Conservation (phyloP, 2,888 invertebrate species). For the Drosophila nr. perissopoda region DNA sequence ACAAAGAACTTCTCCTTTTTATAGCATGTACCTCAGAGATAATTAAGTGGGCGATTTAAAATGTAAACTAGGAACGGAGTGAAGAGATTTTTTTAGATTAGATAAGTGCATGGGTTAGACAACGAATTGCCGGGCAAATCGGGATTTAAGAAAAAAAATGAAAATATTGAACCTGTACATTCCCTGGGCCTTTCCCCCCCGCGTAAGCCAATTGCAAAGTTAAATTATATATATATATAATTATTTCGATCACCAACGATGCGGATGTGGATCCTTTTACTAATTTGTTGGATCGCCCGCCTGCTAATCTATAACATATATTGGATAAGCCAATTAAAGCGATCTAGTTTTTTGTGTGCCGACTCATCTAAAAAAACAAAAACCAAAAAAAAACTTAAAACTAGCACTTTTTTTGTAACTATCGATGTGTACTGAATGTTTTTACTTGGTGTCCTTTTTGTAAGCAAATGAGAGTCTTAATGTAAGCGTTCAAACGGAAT, state of each 20-base stretch:
- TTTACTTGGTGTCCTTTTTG: conserved; percentile 72
- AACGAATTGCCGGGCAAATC: conserved; percentile 64
- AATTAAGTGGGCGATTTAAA: conserved; percentile 8
- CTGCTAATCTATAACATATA: conserved; percentile 22
- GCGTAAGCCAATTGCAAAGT: conserved; percentile 24
- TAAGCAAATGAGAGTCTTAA: conserved; percentile 38
- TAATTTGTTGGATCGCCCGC: conserved; percentile 17
- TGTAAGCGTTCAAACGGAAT: conserved; percentile 46
- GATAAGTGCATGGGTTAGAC: conserved; percentile 69
- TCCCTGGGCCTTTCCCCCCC: conserved; percentile 41
- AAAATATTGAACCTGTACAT: conserved; percentile 41
- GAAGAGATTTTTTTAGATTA: conserved; percentile 31
- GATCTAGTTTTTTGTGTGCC: conserved; percentile 2
- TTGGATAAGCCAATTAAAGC: conserved; percentile 9
- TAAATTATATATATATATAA: conserved; percentile 1
- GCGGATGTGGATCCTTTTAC: conserved; percentile 15
- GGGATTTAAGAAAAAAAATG: conserved; percentile 13
- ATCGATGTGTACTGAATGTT: conserved; percentile 70
- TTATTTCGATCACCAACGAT: conserved; percentile 54
- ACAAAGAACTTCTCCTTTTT: conserved; percentile 25
- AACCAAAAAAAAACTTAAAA: conserved; percentile 12
- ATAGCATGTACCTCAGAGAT: conserved; percentile 53
- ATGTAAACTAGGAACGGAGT: conserved; percentile 3
- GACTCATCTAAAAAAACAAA: conserved; percentile 1
- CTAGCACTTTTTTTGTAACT: conserved; percentile 42